These are phyloP conservation scores for Pterois miles DNA, from an alignment of 2,797 vertebrate species.

Conservation along the genomic window DNA sequence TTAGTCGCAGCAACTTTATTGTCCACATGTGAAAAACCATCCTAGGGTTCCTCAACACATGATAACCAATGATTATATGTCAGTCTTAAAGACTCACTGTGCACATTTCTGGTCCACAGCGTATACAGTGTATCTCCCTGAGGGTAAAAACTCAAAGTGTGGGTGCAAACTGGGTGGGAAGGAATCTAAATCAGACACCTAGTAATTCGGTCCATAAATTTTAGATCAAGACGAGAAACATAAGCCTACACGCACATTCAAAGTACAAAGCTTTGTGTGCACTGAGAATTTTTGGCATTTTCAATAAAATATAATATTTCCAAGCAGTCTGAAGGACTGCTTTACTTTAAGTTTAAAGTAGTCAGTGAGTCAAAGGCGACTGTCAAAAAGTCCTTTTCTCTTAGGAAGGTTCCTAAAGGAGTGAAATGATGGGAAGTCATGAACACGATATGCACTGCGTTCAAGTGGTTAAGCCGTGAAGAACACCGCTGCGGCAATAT, in stretches of 20 bases:
- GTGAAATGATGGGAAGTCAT: too few relatives aligned
- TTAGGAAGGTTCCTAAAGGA: too few relatives aligned
- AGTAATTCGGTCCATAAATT: background rate
- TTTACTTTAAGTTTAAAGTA: too few relatives aligned
- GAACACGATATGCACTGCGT: too few relatives aligned
- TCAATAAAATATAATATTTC: background rate
- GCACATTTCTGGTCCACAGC: background rate
- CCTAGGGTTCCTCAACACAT: too few relatives aligned
- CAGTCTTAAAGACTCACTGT: background rate
- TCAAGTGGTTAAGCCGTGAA: too few relatives aligned
- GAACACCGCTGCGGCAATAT: too few relatives aligned
- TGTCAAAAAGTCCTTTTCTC: too few relatives aligned
- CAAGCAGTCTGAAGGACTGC: too few relatives aligned
- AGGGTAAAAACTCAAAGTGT: background rate
- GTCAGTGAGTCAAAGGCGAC: too few relatives aligned
- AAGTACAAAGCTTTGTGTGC: background rate
- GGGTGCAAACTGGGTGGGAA: background rate
- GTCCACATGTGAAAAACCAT: background rate
- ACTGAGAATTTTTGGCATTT: background rate
- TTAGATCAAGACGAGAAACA: background rate
- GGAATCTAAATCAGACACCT: background rate
- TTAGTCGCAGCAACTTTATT: background rate
- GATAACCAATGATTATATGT: too few relatives aligned
- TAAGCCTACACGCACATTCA: background rate
- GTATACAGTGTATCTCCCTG: background rate